These are phyloP conservation scores for Beroe forskalii DNA, from an alignment of 37 sponge, comb jelly and placozoan species.

Conservation along the genomic window DNA sequence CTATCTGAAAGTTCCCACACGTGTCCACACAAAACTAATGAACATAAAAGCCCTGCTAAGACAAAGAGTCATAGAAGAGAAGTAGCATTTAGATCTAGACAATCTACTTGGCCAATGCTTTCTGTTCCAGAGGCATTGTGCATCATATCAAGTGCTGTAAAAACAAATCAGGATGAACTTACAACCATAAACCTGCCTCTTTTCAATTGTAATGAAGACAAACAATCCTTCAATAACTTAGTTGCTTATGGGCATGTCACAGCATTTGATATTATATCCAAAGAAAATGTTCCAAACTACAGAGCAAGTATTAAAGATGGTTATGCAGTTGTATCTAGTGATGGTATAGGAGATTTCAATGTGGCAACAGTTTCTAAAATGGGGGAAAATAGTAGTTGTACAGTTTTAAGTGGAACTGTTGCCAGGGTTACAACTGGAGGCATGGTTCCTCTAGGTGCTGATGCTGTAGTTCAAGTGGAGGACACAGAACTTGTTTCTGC, in stretches of 20 bases:
- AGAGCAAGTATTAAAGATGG: conserved; percentile 97
- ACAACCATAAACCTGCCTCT: neutral
- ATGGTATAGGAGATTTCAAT: conserved; percentile 14
- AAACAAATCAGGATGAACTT: neutral
- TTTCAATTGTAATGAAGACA: neutral
- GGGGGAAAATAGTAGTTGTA: neutral
- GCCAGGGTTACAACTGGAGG: conserved; percentile 73
- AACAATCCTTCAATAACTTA: too few species aligned
- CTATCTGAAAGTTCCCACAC: neutral
- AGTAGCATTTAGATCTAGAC: conserved; percentile 75
- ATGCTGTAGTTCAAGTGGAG: conserved; percentile 98
- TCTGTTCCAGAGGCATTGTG: conserved; percentile 76
- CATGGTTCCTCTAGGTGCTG: conserved; percentile 88
- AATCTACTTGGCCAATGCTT: conserved; percentile 86
- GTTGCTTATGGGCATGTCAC: conserved; percentile 68
- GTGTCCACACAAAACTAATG: conserved; percentile 53
- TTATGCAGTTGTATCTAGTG: conserved; percentile 81
- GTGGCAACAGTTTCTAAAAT: conserved; percentile 33
- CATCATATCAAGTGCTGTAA: conserved; percentile 57
- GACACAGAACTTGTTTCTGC: conserved; percentile 86
- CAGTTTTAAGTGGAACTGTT: conserved; percentile 3
- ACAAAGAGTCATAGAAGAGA: neutral
- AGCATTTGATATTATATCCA: conserved; percentile 72
- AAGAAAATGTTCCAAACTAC: conserved; percentile 83
- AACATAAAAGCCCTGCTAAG: neutral